Base-by-base conservation (phyloP, 2,888 invertebrate species). In the Augochlorella aurata region DNA sequence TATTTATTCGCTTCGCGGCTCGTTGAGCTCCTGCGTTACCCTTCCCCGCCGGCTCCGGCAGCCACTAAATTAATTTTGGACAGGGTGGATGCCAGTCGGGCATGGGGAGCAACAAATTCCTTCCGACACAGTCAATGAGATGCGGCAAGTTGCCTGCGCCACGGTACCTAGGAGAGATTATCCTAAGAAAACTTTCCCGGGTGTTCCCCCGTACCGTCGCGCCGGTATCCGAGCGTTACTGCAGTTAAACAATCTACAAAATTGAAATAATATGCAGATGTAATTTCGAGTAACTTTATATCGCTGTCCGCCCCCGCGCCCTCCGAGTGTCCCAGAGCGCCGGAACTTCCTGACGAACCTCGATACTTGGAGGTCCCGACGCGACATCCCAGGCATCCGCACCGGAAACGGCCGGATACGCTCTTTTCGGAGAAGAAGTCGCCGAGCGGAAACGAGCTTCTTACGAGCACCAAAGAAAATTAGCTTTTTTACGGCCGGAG, bases 231-330 rank as follows among this genome's bases (percentile, higher is more conserved):
- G 79, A 71, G 81, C 84, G 87, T 86, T 84, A 86, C 89, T 84
- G 88, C 90, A 90, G 88, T 90, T 90, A 90, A 91, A 90, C 90
- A 90, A 91, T 91, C 91, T 88, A 85, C 88, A 89, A 90, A 91
- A 91, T 90, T 90, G 89, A 90, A 90, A 91, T 91, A 91, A 90
- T 91, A 91, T 91, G 91, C 91, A 91, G 91, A 91, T 91, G 90
- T 90, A 90, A 91, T 91, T 91, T 91, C 89, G 89, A 89, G 90
- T 90, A 90, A 91, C 89, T 91, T 90, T 89, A 89, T 90, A 90
- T 90, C 84, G 77, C 44, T 65, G 44, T 81, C 81, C 16, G 67
- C 77, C 70, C 71, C 52, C 77, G 61, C 61, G 52, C 18, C 77
- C 79, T 80, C 77, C 83, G 66, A 83, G 79, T 85, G 84, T 87